phyloP scores from a whole-genome alignment of 2,113 vertebrate genomes.

The Hippoglossus stenolepis region DNA sequence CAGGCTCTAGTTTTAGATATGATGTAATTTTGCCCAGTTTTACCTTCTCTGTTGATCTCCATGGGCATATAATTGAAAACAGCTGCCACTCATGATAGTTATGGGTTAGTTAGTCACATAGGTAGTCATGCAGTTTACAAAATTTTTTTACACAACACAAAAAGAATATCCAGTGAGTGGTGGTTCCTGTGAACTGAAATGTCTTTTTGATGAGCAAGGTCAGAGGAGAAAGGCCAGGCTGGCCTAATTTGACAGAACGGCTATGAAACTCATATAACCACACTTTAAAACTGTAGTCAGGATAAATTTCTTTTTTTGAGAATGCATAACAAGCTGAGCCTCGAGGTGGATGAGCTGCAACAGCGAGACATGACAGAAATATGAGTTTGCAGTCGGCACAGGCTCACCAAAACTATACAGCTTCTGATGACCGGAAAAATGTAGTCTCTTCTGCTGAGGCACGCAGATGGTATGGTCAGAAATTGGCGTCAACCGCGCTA shows the following conservation, averaged over 20 bases:
- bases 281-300: neutral
- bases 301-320: too few relatives aligned
- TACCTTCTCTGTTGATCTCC: neutral
- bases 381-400: neutral
- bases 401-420: neutral
- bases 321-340: neutral
- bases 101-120: neutral
- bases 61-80: constrained; percentile 5
- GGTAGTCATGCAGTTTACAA: too few relatives aligned
- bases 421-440: neutral
- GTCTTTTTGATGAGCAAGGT: neutral
- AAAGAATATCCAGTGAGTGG: neutral
- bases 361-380: neutral
- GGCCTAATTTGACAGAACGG: neutral
- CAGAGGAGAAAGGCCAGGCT: neutral
- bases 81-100: neutral
- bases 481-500: neutral
- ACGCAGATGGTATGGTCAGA: neutral
- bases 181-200: neutral
- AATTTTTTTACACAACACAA: neutral
- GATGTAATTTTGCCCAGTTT: neutral
- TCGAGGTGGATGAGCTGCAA: neutral
- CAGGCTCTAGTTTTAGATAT: neutral
- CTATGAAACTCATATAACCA: neutral
- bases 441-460: neutral